Conservation (phyloP, 2,113 vertebrate species). For the Pavo muticus region DNA sequence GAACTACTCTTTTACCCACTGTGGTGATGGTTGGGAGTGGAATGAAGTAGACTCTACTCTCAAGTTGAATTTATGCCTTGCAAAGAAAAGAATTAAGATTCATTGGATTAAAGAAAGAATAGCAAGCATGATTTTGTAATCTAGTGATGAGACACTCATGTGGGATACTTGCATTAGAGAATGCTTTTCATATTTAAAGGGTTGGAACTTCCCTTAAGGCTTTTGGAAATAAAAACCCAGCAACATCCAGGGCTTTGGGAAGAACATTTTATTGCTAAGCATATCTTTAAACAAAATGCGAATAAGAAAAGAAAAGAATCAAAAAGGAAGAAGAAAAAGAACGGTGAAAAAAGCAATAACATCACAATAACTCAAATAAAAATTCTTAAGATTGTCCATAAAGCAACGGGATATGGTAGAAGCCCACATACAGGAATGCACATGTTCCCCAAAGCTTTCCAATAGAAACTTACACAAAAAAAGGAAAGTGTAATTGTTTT, state of each 20-base stretch:
- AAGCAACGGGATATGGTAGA: conserved; percentile 83
- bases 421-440: conserved; percentile 84
- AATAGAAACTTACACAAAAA: conserved; percentile 84
- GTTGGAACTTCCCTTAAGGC: neutral
- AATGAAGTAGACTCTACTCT: neutral
- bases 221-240: conserved; percentile 70
- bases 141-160: neutral
- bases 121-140: neutral
- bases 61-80: neutral
- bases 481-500: conserved; percentile 73
- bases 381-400: conserved; percentile 80
- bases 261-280: conserved; percentile 99
- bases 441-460: conserved; percentile 82
- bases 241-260: conserved; percentile 85
- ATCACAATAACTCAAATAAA: conserved; percentile 86
- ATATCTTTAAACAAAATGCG: conserved; percentile 92
- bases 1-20: neutral
- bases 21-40: neutral
- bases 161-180: neutral
- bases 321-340: conserved; percentile 64
- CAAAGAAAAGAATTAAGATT: neutral
- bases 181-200: neutral
- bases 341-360: conserved; percentile 79
- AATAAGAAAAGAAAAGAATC: conserved; percentile 80
- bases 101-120: neutral